phyloP scores from a whole-genome alignment of 2,113 vertebrate species.

The Pollimyrus isidori region DNA sequence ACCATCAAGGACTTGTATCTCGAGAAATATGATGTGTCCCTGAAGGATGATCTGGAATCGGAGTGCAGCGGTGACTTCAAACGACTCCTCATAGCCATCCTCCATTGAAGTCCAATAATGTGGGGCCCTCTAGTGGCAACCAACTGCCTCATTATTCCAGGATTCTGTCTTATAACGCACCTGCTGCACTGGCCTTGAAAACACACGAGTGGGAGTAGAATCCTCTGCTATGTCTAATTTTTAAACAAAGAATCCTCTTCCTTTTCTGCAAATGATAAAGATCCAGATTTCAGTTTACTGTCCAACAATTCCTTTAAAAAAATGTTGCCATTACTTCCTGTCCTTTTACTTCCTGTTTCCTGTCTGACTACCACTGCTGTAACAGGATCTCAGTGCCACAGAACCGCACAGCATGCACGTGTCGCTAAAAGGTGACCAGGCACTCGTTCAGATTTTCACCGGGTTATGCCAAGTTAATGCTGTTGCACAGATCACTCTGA shows the following conservation, averaged over 20 bases:
- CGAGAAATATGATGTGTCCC: conserved; percentile 66
- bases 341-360: neutral
- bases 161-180: neutral
- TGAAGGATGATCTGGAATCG: conserved; percentile 62
- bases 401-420: neutral
- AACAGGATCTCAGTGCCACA: neutral
- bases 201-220: neutral
- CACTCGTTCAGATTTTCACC: neutral
- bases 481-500: neutral
- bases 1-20: conserved; percentile 69
- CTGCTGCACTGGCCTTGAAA: neutral
- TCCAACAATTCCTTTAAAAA: neutral
- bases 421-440: neutral
- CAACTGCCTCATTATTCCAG: neutral
- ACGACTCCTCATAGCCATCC: conserved; percentile 62
- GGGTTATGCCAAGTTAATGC: neutral
- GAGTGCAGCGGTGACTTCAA: conserved; percentile 67
- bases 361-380: neutral
- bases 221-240: neutral
- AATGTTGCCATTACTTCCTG: neutral
- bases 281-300: neutral
- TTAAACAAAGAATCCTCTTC: neutral
- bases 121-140: neutral
- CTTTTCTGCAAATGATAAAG: neutral
- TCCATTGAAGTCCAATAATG: conserved; percentile 46